Percentiles rank a stretch among this genome's conserved stretches.
These are phyloP conservation scores for Microtus montanus DNA, from an alignment of 2,113 vertebrate genomes.

Conservation along the genomic window DNA sequence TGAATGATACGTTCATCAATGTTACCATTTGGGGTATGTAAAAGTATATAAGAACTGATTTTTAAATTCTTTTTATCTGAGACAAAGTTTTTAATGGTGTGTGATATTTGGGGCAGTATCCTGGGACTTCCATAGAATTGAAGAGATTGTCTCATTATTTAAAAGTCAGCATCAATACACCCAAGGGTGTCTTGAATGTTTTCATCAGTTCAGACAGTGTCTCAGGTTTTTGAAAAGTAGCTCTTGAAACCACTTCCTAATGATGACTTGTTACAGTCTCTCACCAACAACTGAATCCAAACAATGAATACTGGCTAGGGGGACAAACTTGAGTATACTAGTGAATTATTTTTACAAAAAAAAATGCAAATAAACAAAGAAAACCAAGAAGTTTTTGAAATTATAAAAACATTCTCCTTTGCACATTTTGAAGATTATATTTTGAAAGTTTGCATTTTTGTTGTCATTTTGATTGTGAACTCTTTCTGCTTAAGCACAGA, in stretches of 20 bases:
- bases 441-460: conserved; percentile 25
- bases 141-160: neutral
- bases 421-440: conserved; percentile 25
- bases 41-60: neutral
- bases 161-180: neutral
- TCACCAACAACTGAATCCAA: neutral
- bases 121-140: neutral
- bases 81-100: neutral
- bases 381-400: conserved; percentile 50
- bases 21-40: neutral
- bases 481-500: conserved; percentile 33
- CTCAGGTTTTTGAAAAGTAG: neutral
- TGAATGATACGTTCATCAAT: neutral
- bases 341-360: neutral
- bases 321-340: conserved; percentile 43
- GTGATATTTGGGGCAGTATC: neutral
- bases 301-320: conserved; percentile 18
- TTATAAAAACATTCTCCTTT: conserved; percentile 59
- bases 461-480: conserved; percentile 65
- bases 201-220: conserved; percentile 4
- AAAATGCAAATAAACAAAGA: conserved; percentile 54
- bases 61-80: conserved; percentile 27
- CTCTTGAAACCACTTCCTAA: neutral
- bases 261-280: neutral
- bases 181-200: neutral